phyloP scores from a whole-genome alignment of 1,140 invertebrate species.

The Metaphire vulgaris region DNA sequence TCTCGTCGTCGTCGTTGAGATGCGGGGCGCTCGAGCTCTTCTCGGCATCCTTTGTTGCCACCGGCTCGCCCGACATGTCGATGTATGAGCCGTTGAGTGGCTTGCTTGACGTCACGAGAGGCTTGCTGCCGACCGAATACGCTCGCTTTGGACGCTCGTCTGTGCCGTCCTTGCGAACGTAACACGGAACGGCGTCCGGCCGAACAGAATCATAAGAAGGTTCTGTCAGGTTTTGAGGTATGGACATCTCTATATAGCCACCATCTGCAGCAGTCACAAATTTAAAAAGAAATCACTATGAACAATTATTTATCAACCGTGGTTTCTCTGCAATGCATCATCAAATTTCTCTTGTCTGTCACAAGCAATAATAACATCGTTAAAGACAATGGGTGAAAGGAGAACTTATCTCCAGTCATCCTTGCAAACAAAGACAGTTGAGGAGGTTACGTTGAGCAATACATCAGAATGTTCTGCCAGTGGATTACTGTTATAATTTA shows the following conservation, averaged over 20 bases:
- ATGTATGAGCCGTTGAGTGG: conserved; percentile 29
- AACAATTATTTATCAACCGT: too few species aligned
- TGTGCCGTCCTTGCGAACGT: conserved; percentile 31
- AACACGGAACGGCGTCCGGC: not conserved
- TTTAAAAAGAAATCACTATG: too few species aligned
- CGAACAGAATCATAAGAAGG: not conserved
- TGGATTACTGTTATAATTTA: too few species aligned
- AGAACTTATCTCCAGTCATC: too few species aligned
- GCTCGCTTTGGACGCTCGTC: conserved; percentile 57
- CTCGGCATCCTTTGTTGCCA: conserved; percentile 34
- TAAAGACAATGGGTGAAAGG: too few species aligned
- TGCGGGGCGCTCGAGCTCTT: conserved; percentile 45
- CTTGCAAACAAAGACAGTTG: too few species aligned
- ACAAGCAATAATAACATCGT: too few species aligned
- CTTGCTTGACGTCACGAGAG: conserved; percentile 49
- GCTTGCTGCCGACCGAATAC: conserved; percentile 77
- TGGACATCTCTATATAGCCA: not conserved
- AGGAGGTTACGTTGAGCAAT: too few species aligned
- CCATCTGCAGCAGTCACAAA: too few species aligned
- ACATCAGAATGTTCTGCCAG: too few species aligned
- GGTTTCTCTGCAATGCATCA: too few species aligned
- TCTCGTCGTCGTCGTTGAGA: conserved; percentile 36
- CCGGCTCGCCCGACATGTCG: conserved; percentile 33
- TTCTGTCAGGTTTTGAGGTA: not conserved
- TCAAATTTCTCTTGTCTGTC: too few species aligned